Percentiles rank a stretch among this genome's conserved stretches.
Conservation (phyloP, 1,140 invertebrate species). For the Drosophila ananassae region DNA sequence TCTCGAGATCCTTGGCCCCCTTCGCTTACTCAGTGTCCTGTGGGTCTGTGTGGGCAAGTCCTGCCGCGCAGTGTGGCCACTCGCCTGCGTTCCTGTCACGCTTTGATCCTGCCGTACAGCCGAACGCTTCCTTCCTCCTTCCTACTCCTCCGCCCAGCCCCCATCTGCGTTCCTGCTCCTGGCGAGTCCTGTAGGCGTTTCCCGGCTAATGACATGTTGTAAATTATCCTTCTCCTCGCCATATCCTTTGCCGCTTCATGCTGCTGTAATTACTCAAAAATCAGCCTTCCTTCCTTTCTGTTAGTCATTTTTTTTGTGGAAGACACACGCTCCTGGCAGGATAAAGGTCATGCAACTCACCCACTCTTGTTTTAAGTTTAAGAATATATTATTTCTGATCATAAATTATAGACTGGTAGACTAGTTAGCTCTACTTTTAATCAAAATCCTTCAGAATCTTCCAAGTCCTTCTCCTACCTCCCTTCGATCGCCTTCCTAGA, state of each 20-base stretch:
- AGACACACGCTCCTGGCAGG: background rate
- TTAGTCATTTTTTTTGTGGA: background rate
- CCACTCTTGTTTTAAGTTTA: too few species aligned
- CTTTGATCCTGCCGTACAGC: conserved; percentile 72
- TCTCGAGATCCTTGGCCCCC: conserved; percentile 48
- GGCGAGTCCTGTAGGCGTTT: conserved; percentile 55
- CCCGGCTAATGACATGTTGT: conserved; percentile 79
- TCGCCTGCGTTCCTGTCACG: conserved; percentile 62
- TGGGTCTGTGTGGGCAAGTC: conserved; percentile 16
- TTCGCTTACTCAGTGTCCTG: background rate
- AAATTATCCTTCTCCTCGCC: conserved; percentile 65
- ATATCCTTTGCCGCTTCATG: conserved; percentile 25
- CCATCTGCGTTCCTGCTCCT: conserved; percentile 8
- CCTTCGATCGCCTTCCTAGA: conserved; percentile 28
- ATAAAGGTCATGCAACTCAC: too few species aligned
- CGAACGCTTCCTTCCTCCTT: background rate
- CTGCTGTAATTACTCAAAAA: conserved; percentile 44
- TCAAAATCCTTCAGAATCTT: background rate
- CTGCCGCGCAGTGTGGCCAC: conserved; percentile 36
- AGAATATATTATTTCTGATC: too few species aligned
- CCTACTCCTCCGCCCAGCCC: background rate
- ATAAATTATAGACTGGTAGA: too few species aligned
- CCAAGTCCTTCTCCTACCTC: conserved; percentile 11
- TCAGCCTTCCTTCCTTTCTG: conserved; percentile 49
- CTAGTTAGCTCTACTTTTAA: background rate